Conservation (phyloP, 2,797 vertebrate genomes). For the Propithecus deckenii region DNA sequence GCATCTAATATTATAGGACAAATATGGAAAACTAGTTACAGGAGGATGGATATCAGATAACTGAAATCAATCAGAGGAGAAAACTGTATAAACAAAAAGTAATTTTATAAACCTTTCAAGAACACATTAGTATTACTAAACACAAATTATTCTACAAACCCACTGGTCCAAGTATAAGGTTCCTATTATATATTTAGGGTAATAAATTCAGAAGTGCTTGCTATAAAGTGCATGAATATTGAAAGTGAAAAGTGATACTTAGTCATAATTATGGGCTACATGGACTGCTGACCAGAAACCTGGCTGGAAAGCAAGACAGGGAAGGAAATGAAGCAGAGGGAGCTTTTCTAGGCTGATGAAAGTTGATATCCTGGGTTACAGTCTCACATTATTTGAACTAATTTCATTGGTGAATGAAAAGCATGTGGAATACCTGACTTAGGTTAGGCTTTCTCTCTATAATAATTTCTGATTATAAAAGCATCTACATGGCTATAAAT, state of each 20-base stretch:
- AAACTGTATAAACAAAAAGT: not conserved
- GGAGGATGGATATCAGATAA: not conserved
- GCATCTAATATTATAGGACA: not conserved
- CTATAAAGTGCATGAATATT: not conserved
- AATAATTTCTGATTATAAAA: not conserved
- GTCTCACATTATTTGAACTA: not conserved
- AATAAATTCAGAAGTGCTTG: conserved; percentile 1
- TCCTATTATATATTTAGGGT: not conserved
- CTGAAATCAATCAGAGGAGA: not conserved
- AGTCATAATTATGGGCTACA: conserved; percentile 18
- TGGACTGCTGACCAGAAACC: not conserved
- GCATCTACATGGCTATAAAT: not conserved
- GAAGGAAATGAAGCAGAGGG: conserved; percentile 1
- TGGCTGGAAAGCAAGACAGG: not conserved
- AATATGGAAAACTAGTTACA: not conserved
- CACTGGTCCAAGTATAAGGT: not conserved
- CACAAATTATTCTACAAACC: not conserved
- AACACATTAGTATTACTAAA: not conserved
- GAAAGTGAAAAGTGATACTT: not conserved
- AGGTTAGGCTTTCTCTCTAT: not conserved
- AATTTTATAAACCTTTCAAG: not conserved
- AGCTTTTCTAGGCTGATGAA: not conserved
- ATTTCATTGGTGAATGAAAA: conserved; percentile 17
- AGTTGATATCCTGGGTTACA: not conserved
- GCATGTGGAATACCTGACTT: not conserved